phyloP scores from a whole-genome alignment of 2,113 vertebrate species.

The Trachemys scripta region DNA sequence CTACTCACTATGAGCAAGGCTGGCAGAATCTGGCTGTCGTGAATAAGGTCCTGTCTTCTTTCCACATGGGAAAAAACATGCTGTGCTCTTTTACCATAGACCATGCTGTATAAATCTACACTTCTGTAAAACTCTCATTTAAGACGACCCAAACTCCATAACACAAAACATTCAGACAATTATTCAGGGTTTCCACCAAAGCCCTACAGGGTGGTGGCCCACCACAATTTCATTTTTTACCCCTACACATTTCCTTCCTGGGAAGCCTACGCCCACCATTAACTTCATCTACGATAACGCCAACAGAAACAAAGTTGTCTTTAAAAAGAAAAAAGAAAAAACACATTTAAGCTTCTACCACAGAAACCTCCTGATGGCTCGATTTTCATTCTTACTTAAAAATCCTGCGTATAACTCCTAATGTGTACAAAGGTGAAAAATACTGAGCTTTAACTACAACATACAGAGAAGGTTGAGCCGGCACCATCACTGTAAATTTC shows the following conservation, averaged over 20 bases:
- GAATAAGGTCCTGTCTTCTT: neutral
- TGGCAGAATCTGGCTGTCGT: neutral
- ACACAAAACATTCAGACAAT: constrained; percentile 49
- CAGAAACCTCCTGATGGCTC: constrained; percentile 69
- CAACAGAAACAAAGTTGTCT: constrained; percentile 78
- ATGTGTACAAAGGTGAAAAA: constrained; percentile 55
- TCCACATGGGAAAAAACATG: rapidly evolving
- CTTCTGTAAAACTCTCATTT: neutral
- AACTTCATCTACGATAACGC: constrained; percentile 68
- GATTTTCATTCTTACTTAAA: constrained; percentile 65
- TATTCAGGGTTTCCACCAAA: constrained; percentile 65
- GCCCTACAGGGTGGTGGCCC: constrained; percentile 43
- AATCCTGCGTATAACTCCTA: neutral
- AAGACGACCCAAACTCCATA: constrained; percentile 7
- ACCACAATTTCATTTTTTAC: constrained; percentile 63
- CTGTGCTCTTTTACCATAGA: neutral
- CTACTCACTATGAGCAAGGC: neutral
- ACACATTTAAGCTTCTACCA: constrained; percentile 24
- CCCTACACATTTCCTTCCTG: constrained; percentile 74
- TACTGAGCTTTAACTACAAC: neutral
- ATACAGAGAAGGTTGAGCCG: neutral
- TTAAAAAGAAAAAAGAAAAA: neutral
- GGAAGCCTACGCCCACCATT: constrained; percentile 77
- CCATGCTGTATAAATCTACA: neutral
- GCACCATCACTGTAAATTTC: constrained; percentile 37